Percentiles rank a stretch among this genome's conserved stretches.
Evolutionary conservation across 37 sponge, comb jelly and placozoan species (phyloP).

Genomic region (Lycopodina hypogea): DNA sequence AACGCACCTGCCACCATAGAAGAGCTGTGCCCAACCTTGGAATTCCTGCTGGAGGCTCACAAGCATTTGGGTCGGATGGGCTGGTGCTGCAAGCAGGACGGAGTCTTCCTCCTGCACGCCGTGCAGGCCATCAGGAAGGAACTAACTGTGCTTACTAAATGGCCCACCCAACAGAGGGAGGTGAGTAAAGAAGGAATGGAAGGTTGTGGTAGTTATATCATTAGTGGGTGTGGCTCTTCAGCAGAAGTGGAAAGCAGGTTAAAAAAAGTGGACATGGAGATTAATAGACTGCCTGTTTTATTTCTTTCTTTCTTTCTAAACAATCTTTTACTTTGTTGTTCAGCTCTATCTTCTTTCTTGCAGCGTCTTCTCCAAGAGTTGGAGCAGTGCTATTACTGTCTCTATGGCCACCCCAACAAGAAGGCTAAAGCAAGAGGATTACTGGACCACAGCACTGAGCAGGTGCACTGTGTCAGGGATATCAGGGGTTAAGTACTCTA

Average conservation of each 20-base stretch:
- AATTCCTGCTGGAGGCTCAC: constrained; percentile 49
- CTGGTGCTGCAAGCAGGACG: constrained; percentile 59
- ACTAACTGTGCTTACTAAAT: constrained; percentile 37
- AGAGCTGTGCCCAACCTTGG: background rate
- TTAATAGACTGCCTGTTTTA: no score
- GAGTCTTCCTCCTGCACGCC: constrained; percentile 34
- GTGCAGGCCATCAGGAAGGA: constrained; percentile 42
- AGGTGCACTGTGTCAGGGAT: constrained; percentile 23
- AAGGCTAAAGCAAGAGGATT: constrained; percentile 53
- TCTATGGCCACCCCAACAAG: constrained; percentile 74
- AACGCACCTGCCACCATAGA: background rate
- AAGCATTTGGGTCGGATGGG: constrained; percentile 43
- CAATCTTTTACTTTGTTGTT: no score
- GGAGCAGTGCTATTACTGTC: constrained; percentile 82
- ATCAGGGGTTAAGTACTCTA: no score
- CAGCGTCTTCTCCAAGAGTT: constrained; percentile 63
- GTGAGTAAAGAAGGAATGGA: constrained; percentile 9
- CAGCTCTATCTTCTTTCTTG: background rate
- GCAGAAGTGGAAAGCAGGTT: no score
- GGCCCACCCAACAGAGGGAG: constrained; percentile 45
- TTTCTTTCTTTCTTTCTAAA: no score
- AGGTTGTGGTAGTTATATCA: background rate
- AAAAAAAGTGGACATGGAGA: no score
- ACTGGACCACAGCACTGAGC: constrained; percentile 45
- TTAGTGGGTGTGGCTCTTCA: background rate